These are phyloP conservation scores for Eulacestoma nigropectus DNA, from an alignment of 2,113 vertebrate species.

Conservation along the genomic window DNA sequence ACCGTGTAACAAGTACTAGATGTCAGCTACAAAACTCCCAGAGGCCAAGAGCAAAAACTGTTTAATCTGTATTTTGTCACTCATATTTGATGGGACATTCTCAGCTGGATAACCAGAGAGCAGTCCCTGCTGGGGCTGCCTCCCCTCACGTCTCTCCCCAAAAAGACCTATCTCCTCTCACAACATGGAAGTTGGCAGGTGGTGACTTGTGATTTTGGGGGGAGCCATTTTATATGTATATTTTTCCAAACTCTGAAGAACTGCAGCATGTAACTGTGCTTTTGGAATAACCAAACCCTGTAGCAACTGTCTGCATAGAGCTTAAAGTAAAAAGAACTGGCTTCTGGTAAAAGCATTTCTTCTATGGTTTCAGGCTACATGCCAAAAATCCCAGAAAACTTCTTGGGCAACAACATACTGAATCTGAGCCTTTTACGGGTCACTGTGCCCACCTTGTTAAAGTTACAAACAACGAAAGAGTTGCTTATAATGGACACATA, in stretches of 20 bases:
- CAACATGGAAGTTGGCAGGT: neutral
- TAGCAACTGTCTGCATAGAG: neutral
- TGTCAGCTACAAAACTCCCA: neutral
- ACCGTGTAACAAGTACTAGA: neutral
- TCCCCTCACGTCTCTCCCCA: neutral
- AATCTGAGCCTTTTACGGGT: neutral
- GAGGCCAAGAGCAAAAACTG: neutral
- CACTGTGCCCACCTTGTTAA: neutral
- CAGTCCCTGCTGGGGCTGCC: neutral
- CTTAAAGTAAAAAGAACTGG: neutral
- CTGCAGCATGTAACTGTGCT: neutral
- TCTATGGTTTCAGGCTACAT: neutral
- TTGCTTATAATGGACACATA: neutral
- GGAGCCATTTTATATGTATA: neutral
- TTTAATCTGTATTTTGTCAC: neutral
- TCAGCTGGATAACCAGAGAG: neutral
- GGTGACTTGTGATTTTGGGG: neutral
- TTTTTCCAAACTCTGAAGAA: neutral
- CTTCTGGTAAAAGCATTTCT: neutral
- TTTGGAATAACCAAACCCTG: neutral
- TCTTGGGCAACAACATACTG: neutral
- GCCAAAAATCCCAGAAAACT: conserved; percentile 19
- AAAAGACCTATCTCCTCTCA: neutral
- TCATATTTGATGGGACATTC: neutral
- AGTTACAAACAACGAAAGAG: neutral